Base-by-base conservation (phyloP, 2,797 vertebrate genomes). In the Pachyuromys duprasi region DNA sequence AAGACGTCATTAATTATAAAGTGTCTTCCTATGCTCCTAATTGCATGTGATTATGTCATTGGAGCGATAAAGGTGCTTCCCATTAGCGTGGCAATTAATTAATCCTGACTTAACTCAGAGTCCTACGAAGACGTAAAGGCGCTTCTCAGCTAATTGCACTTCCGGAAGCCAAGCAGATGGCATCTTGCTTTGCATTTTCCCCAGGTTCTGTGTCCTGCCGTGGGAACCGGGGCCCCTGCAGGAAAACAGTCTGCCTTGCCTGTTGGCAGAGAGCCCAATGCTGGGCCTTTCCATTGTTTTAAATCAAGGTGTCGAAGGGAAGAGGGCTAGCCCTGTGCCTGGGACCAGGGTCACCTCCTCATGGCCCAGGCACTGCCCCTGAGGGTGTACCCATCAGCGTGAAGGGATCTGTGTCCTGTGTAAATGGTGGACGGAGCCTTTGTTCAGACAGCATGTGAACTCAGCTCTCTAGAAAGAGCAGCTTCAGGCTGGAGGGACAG, bases 1-100 rank as follows among this genome's bases (percentile, higher is more conserved):
- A 93, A 79, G 75, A 90, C 93, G 57, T 96, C 96, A 67, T 95
- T 97, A 96, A 96, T 96, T 96, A 96, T 72, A 83, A 97, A 97
- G 86, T 39, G 79, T 84, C 92, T 93, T 96, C 90, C 45, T 78
- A 7, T 18, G 84, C 87, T 93, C 26, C 14, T 97, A 93, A 97
- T 95, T 94, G 89, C 95, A 70, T 76, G 75, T 82, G 95, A 97
- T 96, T 95, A 95, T 96, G 94, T 74, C 96, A 89, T 86, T 94
- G 95, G 93, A 84, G 93, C 78, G 87, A 95, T 95, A 93, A 93
- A 97, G 95, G 96, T 97, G 81, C 91, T 91, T 96, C 93, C 89
- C 95, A 93, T 95, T 95, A 96, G 81, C 83, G 93, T 79, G 74
- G 95, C 94, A 72, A 86, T 97, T 97, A 86, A 96, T 95, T 83